These are phyloP conservation scores for Eunapius fragilis DNA, from an alignment of 37 sponge, comb jelly and placozoan species.

Conservation along the genomic window DNA sequence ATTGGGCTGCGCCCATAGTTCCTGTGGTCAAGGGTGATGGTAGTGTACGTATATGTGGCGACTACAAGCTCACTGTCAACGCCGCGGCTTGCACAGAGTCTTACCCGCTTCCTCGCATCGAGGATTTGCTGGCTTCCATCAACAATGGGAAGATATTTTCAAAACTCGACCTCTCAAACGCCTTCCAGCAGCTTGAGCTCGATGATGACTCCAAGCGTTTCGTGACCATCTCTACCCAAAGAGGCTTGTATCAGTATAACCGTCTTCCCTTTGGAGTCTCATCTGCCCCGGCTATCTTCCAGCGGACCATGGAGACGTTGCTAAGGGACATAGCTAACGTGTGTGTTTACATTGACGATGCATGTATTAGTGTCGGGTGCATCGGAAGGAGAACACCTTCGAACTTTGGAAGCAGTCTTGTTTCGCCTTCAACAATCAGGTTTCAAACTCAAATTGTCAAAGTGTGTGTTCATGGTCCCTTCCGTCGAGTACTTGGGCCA, in stretches of 20 bases:
- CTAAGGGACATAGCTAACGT: conserved; percentile 7
- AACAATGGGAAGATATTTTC: conserved; percentile 3
- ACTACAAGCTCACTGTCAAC: conserved; percentile 59
- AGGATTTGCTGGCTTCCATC: too few relatives aligned
- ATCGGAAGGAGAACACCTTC: conserved; percentile 7
- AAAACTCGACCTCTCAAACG: conserved; percentile 26
- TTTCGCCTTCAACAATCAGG: neutral
- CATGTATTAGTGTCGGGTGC: conserved; percentile 41
- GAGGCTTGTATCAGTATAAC: neutral
- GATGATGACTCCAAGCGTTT: too few relatives aligned
- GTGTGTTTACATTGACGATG: conserved; percentile 57
- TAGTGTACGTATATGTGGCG: conserved; percentile 39
- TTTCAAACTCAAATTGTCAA: neutral
- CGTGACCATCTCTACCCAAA: too few relatives aligned
- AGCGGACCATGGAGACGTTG: conserved; percentile 6
- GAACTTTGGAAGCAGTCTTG: conserved; percentile 10
- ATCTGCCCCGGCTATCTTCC: conserved; percentile 11
- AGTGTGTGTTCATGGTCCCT: conserved; percentile 18
- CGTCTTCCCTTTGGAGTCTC: conserved; percentile 25
- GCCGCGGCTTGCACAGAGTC: neutral
- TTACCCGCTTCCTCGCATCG: too few relatives aligned
- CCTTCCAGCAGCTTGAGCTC: too few relatives aligned
- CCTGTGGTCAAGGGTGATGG: conserved; percentile 56
- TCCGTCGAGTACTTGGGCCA: conserved; percentile 21
- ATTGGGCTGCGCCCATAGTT: conserved; percentile 51